A percentile compares a stretch with the other conserved stretches of the same genome.
phyloP scores from a whole-genome alignment of 2,113 vertebrate genomes.

The human (Homo sapiens) region DNA sequence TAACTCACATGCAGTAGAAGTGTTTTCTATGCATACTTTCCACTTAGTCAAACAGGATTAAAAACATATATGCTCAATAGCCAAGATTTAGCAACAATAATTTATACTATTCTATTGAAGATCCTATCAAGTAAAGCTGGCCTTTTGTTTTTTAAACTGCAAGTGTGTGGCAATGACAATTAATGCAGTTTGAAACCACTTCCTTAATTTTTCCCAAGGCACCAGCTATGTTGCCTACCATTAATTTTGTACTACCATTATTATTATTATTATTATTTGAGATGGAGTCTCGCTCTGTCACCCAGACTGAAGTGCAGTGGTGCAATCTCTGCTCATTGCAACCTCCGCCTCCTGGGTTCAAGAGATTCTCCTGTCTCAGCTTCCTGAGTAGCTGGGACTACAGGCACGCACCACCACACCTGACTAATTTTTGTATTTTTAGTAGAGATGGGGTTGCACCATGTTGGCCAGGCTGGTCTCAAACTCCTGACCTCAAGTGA shows the following conservation, averaged over 20 bases:
- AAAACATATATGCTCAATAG: not conserved
- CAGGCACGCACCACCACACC: too few relatives aligned
- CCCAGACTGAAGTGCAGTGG: too few relatives aligned
- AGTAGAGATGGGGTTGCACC: too few relatives aligned
- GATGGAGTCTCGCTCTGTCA: too few relatives aligned
- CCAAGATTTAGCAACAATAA: not conserved
- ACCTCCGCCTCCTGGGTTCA: too few relatives aligned
- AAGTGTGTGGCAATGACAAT: not conserved
- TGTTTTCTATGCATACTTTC: not conserved
- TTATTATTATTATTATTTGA: too few relatives aligned
- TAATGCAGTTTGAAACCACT: not conserved
- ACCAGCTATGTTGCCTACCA: not conserved
- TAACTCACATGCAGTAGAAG: not conserved
- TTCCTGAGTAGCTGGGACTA: too few relatives aligned
- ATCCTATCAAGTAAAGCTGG: not conserved
- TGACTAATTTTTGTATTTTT: too few relatives aligned
- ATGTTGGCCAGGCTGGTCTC: too few relatives aligned
- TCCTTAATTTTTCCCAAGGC: not conserved
- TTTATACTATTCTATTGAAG: not conserved
- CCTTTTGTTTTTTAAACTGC: not conserved
- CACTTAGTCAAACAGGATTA: not conserved
- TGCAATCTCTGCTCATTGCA: too few relatives aligned
- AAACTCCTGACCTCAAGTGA: too few relatives aligned
- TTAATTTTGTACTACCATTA: not conserved
- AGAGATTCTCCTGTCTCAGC: too few relatives aligned